A percentile compares a stretch with the other conserved stretches of the same genome.
Conservation (phyloP, 2,888 invertebrate species). For the Bellardia bayeri region DNA sequence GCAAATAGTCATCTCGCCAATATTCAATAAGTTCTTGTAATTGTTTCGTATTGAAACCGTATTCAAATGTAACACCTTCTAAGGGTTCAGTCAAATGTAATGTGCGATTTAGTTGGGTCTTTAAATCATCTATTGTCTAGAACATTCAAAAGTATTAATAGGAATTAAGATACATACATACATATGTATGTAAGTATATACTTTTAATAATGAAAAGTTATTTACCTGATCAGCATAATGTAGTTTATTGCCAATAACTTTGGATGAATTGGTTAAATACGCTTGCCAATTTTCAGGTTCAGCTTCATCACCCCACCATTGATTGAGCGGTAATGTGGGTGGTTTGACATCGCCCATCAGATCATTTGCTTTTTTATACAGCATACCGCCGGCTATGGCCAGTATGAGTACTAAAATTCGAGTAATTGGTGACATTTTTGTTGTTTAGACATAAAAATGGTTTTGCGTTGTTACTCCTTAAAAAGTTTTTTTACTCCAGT, state of each 20-base stretch:
- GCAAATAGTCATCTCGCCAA: constrained; percentile 92
- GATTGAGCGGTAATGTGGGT: constrained; percentile 77
- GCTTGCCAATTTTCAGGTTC: constrained; percentile 77
- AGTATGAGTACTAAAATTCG: constrained; percentile 78
- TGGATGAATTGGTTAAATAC: constrained; percentile 78
- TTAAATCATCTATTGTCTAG: constrained; percentile 86
- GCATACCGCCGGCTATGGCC: constrained; percentile 76
- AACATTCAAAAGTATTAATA: background rate
- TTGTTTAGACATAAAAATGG: background rate
- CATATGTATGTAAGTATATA: no score
- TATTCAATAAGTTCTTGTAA: constrained; percentile 89
- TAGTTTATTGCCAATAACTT: constrained; percentile 77
- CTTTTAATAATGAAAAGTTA: background rate
- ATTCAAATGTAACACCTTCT: constrained; percentile 89
- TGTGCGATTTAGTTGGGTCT: constrained; percentile 85
- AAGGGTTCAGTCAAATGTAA: constrained; percentile 86
- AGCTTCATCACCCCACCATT: constrained; percentile 82
- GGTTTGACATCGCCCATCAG: constrained; percentile 75
- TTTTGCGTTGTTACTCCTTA: background rate
- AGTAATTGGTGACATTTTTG: constrained; percentile 75
- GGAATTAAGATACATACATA: background rate
- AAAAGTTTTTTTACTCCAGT: background rate
- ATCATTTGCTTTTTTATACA: constrained; percentile 77
- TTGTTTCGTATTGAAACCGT: constrained; percentile 91
- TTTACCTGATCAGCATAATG: constrained; percentile 76